Evolutionary conservation across 1,140 invertebrate genomes (phyloP), one percentile per base, ranked within the genome.

Genomic region (Drosophila oshimai): DNA sequence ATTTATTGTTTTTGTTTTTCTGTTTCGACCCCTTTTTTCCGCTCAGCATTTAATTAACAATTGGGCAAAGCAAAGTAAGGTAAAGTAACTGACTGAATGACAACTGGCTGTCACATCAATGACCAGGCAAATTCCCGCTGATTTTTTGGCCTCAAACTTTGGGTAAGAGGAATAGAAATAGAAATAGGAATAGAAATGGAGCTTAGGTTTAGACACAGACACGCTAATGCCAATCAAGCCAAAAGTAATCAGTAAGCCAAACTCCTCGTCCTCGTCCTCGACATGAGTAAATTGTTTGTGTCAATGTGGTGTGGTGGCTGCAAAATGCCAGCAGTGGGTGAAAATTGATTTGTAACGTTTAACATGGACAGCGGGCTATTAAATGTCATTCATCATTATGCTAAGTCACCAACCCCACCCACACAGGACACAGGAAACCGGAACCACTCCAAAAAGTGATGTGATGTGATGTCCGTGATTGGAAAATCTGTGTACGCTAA

Each of bases 271-370:
- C 22, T 22, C 22, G 22, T 3, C 41, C 61, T 39, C 44, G 36
- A 49, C 49, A 50, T 73, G 69, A 86, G 74, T 84, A 74, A 84
- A 86, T 84, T 84, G 79, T 71, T 79, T 84, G 74, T 81, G 77
- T 81, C 77, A 79, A 55, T 53, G 36, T 26, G 45, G 58, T 31
- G 37, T 34, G 4, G 37, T 13, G 3, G 39, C 39, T 10, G 34
- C 36, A 36, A 49, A 24, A 57, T 57, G 17, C 41, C 44, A 24
- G 51, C 51, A 60, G 55, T 50, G 53, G 15, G 33, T 44, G 75
- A 87, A 84, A 87, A 86, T 86, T 86, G 80, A 86, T 86, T 86
- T 86, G 81, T 87, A 86, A 86, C 80, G 81, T 86, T 86, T 86
- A 77, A n/a, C 55, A 28, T 18, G 33, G 29, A 26, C 54, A 58